Evolutionary conservation across 1,140 invertebrate species (phyloP), one percentile per base, ranked within the genome.

Genomic region (Heliconius hewitsoni): DNA sequence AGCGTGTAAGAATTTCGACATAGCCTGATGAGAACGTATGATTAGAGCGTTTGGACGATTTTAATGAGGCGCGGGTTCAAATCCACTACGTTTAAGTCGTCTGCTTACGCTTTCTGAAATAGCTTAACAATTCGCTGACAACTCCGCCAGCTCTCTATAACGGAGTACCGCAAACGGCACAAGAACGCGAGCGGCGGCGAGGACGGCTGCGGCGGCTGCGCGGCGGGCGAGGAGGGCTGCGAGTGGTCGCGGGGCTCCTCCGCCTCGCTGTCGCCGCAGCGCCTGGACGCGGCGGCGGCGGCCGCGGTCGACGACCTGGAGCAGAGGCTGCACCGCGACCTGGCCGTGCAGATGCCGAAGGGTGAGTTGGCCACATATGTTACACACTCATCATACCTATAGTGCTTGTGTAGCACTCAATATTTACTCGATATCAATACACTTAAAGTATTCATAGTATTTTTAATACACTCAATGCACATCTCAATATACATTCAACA

Each of bases 101-200:
- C 11, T 30, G 30, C 30, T 9, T 13, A 13, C 42, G 4, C 11
- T 42, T 46, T 46, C 13, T 46, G 13, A 46, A 16, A 16, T 16
- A 46, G 13, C 3, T 0, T 46, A 57, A 57, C 9, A 57, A 37
- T 11, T 19, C 0, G n/a, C 9, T 4, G 55, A 9, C 52, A 55
- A 18, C 19, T 18, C 42, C 42, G 4, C 19, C 86, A 95, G 94
- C 91, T 95, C 84, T 95, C 94, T 86, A 94, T 95, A 86, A 93
- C 83, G 79, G 94, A 95, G 85, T 95, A 95, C 89, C 93, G 93
- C 52, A 89, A 91, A 82, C 89, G 94, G 57, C 92, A 91, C 79
- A 87, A 84, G 74, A 86, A 87, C 39, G 75, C 83, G 83, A 78
- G 85, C 50, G 76, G 76, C 71, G 82, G 73, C n/a, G 86, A 82